These are phyloP conservation scores for Pristionchus japonicus DNA, from an alignment of 2,888 invertebrate species.

Conservation along the genomic window DNA sequence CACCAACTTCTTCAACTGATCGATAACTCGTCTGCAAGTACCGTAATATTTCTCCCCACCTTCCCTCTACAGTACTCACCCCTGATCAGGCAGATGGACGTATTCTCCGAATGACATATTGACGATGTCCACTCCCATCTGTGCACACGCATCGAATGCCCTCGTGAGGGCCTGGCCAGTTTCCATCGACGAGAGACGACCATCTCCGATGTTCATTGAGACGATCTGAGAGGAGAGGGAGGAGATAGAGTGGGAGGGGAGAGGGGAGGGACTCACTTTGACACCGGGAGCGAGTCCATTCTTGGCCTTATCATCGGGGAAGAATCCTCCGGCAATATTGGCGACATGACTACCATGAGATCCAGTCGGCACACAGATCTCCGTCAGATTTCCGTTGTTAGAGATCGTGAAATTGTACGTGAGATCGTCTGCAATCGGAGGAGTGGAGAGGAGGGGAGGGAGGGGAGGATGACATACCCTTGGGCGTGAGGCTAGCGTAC, in stretches of 20 bases:
- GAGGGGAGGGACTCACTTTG: constrained; percentile 88
- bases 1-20: constrained; percentile 80
- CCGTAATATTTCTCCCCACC: constrained; percentile 82
- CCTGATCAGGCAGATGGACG: constrained; percentile 90
- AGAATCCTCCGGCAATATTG: constrained; percentile 92
- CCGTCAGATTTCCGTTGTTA: constrained; percentile 89
- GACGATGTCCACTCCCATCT: constrained; percentile 84
- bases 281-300: constrained; percentile 98
- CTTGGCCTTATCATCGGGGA: constrained; percentile 83
- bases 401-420: constrained; percentile 90
- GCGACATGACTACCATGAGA: constrained; percentile 98
- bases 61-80: constrained; percentile 80
- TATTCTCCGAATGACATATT: constrained; percentile 99
- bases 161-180: constrained; percentile 92
- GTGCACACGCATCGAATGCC: constrained; percentile 80
- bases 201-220: constrained; percentile 88
- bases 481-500: constrained; percentile 84
- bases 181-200: constrained; percentile 93
- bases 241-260: too few relatives aligned
- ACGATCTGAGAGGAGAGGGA: too few relatives aligned
- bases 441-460: not conserved
- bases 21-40: constrained; percentile 84
- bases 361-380: constrained; percentile 89
- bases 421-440: constrained; percentile 82
- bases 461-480: constrained; percentile 71